Evolutionary conservation across 2,113 vertebrate species (phyloP).

Genomic region (Ochotona curzoniae): DNA sequence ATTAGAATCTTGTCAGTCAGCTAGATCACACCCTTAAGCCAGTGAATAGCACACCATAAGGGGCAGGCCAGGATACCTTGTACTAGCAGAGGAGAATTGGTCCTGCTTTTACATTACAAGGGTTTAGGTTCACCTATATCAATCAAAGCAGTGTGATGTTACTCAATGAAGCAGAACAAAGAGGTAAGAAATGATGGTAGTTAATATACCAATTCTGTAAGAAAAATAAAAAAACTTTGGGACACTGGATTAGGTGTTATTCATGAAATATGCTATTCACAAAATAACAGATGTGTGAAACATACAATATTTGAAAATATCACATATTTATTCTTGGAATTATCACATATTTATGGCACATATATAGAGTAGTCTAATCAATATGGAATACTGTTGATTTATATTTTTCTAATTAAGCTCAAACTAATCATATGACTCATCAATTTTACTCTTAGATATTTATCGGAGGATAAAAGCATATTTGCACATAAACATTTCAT

Average conservation of each 20-base stretch:
- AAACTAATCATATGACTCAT: background rate
- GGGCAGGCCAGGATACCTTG: too few species aligned
- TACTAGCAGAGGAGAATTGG: too few species aligned
- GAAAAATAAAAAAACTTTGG: background rate
- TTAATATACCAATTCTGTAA: background rate
- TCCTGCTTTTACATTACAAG: too few species aligned
- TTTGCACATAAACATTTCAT: background rate
- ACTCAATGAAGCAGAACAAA: background rate
- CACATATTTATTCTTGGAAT: background rate
- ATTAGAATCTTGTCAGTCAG: too few species aligned
- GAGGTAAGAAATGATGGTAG: background rate
- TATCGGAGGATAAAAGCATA: background rate
- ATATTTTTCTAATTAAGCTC: background rate
- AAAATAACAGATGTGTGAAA: background rate
- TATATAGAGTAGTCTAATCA: background rate
- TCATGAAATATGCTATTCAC: background rate
- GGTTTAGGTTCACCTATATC: background rate
- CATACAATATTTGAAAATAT: too few species aligned
- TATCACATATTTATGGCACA: background rate
- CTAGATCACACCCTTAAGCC: too few species aligned
- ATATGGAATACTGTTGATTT: background rate
- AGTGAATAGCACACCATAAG: too few species aligned
- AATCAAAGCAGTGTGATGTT: background rate
- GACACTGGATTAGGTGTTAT: background rate
- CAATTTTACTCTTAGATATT: background rate